phyloP scores from a whole-genome alignment of 2,797 vertebrate species.

The Sphaeramia orbicularis region DNA sequence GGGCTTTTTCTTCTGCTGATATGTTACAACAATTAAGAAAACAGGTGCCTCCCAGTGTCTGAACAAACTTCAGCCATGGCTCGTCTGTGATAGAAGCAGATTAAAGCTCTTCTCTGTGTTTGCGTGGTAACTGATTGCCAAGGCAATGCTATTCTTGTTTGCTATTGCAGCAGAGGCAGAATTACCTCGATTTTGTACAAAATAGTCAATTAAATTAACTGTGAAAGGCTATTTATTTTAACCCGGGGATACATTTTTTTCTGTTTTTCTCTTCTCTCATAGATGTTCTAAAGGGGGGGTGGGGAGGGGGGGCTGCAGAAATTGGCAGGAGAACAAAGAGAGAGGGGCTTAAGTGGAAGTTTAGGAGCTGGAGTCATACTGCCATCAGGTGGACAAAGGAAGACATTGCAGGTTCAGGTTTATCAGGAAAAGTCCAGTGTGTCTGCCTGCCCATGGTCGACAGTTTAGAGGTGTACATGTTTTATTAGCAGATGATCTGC shows the following conservation, averaged over 20 bases:
- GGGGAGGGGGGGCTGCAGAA: constrained; percentile 59
- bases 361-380: constrained; percentile 81
- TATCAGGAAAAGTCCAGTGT: too few relatives aligned
- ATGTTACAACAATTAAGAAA: constrained; percentile 61
- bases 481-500: too few relatives aligned
- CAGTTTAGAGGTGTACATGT: too few relatives aligned
- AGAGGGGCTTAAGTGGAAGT: constrained; percentile 34
- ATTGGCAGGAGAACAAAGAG: constrained; percentile 86
- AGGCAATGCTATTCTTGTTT: constrained; percentile 85
- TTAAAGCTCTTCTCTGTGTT: constrained; percentile 74
- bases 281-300: constrained; percentile 69
- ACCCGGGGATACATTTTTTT: constrained; percentile 86
- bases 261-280: constrained; percentile 70
- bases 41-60: constrained; percentile 61
- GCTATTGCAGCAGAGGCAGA: constrained; percentile 80
- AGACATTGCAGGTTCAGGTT: constrained; percentile 30
- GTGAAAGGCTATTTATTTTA: constrained; percentile 90
- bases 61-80: constrained; percentile 69
- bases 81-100: constrained; percentile 73
- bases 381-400: constrained; percentile 81
- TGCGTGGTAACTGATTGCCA: constrained; percentile 76
- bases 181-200: constrained; percentile 88
- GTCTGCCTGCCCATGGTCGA: too few relatives aligned
- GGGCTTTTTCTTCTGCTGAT: constrained; percentile 37
- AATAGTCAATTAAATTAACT: constrained; percentile 90